Conservation (phyloP, 2,797 vertebrate genomes). For the Lates japonicus region DNA sequence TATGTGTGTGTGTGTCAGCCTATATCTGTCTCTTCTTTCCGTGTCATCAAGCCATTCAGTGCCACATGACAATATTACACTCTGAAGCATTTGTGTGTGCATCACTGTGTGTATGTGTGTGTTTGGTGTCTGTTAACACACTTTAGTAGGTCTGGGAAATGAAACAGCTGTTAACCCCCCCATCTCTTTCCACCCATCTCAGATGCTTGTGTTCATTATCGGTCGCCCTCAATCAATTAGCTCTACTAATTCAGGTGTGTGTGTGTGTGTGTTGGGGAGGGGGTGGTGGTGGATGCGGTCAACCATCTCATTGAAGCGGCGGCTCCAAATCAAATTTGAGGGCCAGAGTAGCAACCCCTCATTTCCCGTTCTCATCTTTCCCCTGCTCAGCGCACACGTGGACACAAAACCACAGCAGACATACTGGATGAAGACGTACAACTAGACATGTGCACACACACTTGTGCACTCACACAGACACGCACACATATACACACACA, state of each 20-base stretch:
- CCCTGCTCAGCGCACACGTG: neutral
- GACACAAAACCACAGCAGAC: neutral
- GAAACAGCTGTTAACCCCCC: constrained; percentile 82
- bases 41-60: constrained; percentile 51
- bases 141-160: constrained; percentile 81
- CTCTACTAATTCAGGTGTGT: constrained; percentile 71
- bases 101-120: constrained; percentile 31
- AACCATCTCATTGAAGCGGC: constrained; percentile 78
- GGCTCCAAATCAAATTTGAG: constrained; percentile 82
- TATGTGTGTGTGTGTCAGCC: constrained; percentile 24
- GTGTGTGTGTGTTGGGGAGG: constrained; percentile 28
- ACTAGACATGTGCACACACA: constrained; percentile 10
- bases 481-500: constrained; percentile 20
- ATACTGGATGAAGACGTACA: constrained; percentile 27
- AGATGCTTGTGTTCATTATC: constrained; percentile 81
- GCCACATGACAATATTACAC: constrained; percentile 47
- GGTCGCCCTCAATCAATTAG: constrained; percentile 86
- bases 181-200: constrained; percentile 50
- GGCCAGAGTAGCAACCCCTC: constrained; percentile 58
- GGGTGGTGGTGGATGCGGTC: constrained; percentile 65
- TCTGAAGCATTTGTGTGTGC: constrained; percentile 11
- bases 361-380: constrained; percentile 75
- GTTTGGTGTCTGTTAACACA: constrained; percentile 52
- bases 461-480: constrained; percentile 5
- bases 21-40: constrained; percentile 36